Percentiles rank a stretch among this genome's conserved stretches.
phyloP scores from a whole-genome alignment of 2,888 invertebrate species.

The Nowickia ferox region DNA sequence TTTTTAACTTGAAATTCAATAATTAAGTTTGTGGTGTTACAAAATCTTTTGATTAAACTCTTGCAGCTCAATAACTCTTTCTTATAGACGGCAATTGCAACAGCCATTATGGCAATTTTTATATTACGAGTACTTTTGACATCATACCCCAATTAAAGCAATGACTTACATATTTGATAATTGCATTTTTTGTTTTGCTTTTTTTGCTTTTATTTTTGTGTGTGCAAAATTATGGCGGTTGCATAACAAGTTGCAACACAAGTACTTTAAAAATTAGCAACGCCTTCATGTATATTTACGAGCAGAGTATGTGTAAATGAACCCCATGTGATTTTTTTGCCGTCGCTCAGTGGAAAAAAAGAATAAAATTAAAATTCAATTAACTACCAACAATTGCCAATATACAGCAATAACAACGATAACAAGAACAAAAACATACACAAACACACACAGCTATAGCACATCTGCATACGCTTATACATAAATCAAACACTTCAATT shows the following conservation, averaged over 20 bases:
- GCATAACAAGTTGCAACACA: slow-evolving; percentile 66
- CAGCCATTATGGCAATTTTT: slow-evolving; percentile 57
- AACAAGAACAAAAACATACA: too few species aligned
- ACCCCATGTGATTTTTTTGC: slow-evolving; percentile 40
- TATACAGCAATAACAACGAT: slow-evolving; percentile 53
- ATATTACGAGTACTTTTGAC: slow-evolving; percentile 10
- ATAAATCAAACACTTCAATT: slow-evolving; percentile 70
- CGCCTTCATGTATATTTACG: slow-evolving; percentile 60
- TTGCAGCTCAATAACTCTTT: slow-evolving; percentile 10
- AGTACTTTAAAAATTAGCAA: slow-evolving; percentile 70
- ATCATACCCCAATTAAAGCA: slow-evolving; percentile 60
- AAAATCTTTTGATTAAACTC: slow-evolving; percentile 1
- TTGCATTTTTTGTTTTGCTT: slow-evolving; percentile 26
- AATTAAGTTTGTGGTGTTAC: not conserved
- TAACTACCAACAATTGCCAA: slow-evolving; percentile 72
- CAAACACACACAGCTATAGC: too few species aligned
- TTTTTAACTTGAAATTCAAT: slow-evolving; percentile 64
- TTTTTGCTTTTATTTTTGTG: not conserved
- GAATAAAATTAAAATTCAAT: slow-evolving; percentile 67
- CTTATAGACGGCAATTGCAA: slow-evolving; percentile 23
- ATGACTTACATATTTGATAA: slow-evolving; percentile 53
- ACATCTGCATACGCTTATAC: not conserved
- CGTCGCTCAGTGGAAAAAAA: slow-evolving; percentile 1
- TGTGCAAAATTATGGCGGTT: slow-evolving; percentile 66
- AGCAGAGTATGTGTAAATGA: slow-evolving; percentile 41